phyloP scores from a whole-genome alignment of 37 sponge, comb jelly and placozoan genomes.

The Beroe ovata region DNA sequence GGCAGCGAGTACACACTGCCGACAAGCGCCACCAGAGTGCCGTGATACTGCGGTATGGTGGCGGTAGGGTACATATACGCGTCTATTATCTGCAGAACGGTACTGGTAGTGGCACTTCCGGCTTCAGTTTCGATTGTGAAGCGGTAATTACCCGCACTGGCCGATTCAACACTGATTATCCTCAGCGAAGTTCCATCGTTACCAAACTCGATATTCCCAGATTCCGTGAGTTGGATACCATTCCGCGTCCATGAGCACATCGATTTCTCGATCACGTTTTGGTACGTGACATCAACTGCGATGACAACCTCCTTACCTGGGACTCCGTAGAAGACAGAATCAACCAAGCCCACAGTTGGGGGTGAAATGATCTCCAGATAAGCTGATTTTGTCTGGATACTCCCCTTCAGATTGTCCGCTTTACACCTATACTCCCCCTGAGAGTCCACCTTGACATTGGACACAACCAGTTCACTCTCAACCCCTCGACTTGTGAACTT shows the following conservation, averaged over 20 bases:
- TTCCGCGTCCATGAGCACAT: conserved; percentile 34
- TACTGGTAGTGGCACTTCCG: conserved; percentile 54
- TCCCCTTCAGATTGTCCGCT: conserved; percentile 27
- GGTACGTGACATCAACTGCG: neutral
- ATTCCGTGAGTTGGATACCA: neutral
- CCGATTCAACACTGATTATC: conserved; percentile 13
- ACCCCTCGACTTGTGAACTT: conserved; percentile 38
- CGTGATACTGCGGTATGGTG: neutral
- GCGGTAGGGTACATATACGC: conserved; percentile 3
- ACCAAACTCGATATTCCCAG: neutral
- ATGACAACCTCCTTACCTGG: conserved; percentile 23
- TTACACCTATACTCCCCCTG: conserved; percentile 45
- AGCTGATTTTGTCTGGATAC: conserved; percentile 41
- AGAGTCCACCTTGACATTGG: neutral
- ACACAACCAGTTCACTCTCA: conserved; percentile 25
- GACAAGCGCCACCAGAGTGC: neutral
- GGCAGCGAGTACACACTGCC: conserved; percentile 31
- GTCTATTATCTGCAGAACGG: conserved; percentile 21
- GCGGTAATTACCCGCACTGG: conserved; percentile 34
- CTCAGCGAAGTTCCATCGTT: neutral
- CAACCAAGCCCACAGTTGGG: neutral
- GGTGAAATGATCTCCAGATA: conserved; percentile 54
- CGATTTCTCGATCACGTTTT: conserved; percentile 1
- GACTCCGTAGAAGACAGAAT: conserved; percentile 43
- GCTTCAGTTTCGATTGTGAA: conserved; percentile 63